Base-by-base conservation (phyloP, 2,797 vertebrate genomes). In the Rhynchonycteris naso region DNA sequence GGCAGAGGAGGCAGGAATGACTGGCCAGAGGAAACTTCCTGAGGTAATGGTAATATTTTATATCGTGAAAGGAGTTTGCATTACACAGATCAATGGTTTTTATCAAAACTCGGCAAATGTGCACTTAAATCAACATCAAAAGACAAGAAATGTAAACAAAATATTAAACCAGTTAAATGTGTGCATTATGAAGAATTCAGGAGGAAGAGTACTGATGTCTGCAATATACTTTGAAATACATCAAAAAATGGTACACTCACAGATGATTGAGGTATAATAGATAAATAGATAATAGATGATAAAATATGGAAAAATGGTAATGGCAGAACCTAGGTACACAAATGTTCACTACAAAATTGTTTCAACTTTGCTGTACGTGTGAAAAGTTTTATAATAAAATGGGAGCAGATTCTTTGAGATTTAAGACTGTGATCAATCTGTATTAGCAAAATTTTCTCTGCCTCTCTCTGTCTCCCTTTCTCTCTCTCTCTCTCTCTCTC, bases 291-390 rank as follows among this genome's bases (percentile, higher is more conserved):
- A 30, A 47, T 18, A 50, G 61, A 47, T 72, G 59, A 86, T 75
- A 54, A 95, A 93, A 59, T 65, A 52, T 28, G 76, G 14, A 35
- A 91, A 76, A 89, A 58, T 91, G 83, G 52, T 83, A 75, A 89
- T 58, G 24, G n/a, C 28, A 95, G 71, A 50, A 47, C 63, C 5
- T 52, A 69, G 22, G 28, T n/a, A 54, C 30, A 75, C 10, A 35
- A 30, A 50, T 56, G 10, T 54, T 79, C 65, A 35, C 63, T 21
- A 22, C 54, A 86, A 83, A 80, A 78, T 56, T 68, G 16, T 88
- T 66, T 93, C 13, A 50, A 59, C 15, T 76, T 43, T 87, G 58
- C 38, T 87, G 4, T 78, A 35, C 21, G 2, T 43, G 47, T 58
- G 47, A 84, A 50, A 90, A 76, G 18, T 30, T 72, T 54, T 74